Percentiles rank a stretch among this genome's conserved stretches.
Conservation (phyloP, 2,113 vertebrate genomes). For the Bubo scandiacus region DNA sequence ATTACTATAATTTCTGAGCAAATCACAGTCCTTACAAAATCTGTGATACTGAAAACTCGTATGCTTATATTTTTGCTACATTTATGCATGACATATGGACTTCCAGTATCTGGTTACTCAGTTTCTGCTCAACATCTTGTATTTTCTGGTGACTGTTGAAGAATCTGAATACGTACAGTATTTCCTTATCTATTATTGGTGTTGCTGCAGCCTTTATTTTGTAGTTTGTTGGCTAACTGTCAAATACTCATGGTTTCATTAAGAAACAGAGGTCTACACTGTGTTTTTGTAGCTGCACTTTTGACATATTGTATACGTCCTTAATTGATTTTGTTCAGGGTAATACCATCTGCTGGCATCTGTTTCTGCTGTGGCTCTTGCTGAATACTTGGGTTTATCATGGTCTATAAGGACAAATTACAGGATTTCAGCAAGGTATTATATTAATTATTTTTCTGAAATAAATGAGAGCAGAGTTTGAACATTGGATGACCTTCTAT, state of each 20-base stretch:
- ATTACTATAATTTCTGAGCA: neutral
- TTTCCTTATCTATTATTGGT: neutral
- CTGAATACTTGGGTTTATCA: neutral
- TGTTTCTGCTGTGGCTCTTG: constrained; percentile 22
- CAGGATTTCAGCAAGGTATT: neutral
- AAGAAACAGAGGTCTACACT: constrained; percentile 52
- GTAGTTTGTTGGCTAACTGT: constrained; percentile 29
- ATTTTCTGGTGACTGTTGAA: constrained; percentile 1
- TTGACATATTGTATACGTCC: constrained; percentile 39
- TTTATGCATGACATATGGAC: constrained; percentile 7
- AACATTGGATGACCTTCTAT: neutral
- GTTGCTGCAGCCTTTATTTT: constrained; percentile 24
- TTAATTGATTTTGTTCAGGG: constrained; percentile 44
- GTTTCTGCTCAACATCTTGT: neutral
- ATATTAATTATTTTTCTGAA: neutral
- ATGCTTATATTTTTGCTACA: neutral
- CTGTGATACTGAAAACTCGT: neutral
- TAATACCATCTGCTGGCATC: constrained; percentile 43
- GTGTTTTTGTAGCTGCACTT: constrained; percentile 17
- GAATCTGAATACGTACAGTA: neutral
- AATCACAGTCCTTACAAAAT: neutral
- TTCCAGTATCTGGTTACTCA: neutral
- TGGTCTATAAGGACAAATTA: neutral
- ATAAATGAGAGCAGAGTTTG: neutral
- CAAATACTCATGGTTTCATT: constrained; percentile 35